These are phyloP conservation scores for Drosophila fungiperda DNA, from an alignment of 2,888 invertebrate species.

Conservation along the genomic window DNA sequence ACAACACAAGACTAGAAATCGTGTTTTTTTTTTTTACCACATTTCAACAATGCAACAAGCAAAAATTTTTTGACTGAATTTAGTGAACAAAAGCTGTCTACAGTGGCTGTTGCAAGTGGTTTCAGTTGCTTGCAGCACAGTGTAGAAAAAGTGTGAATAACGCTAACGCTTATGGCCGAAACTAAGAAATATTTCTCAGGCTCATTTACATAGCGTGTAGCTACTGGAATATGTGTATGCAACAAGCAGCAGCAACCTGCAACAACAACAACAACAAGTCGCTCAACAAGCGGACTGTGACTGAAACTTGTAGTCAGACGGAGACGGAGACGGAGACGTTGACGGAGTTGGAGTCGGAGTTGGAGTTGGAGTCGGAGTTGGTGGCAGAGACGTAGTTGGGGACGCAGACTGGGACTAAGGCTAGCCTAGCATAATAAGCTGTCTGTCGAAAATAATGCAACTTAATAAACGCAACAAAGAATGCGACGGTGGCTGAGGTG, in stretches of 20 bases:
- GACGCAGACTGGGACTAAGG: constrained; percentile 8
- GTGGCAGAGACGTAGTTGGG: not conserved
- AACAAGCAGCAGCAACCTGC: constrained; percentile 15
- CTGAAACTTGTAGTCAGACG: constrained; percentile 20
- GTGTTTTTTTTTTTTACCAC: not conserved
- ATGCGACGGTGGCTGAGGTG: constrained; percentile 34
- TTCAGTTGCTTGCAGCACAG: constrained; percentile 36
- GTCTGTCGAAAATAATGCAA: constrained; percentile 74
- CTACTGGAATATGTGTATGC: constrained; percentile 62
- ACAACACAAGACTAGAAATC: constrained; percentile 26
- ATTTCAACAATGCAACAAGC: not conserved
- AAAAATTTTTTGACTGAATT: not conserved
- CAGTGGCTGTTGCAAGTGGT: constrained; percentile 16
- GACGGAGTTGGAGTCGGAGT: not conserved
- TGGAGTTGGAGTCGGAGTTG: not conserved
- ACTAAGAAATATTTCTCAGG: constrained; percentile 65
- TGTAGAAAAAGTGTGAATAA: constrained; percentile 58
- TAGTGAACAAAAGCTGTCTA: constrained; percentile 8
- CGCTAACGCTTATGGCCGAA: constrained; percentile 52
- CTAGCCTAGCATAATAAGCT: constrained; percentile 70
- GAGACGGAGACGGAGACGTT: not conserved
- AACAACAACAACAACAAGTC: constrained; percentile 1
- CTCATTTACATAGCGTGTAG: constrained; percentile 73
- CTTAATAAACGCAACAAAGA: constrained; percentile 76
- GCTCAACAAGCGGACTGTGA: constrained; percentile 6